Evolutionary conservation across 2,888 invertebrate genomes (phyloP).

Genomic region (Phyllotreta striolata): DNA sequence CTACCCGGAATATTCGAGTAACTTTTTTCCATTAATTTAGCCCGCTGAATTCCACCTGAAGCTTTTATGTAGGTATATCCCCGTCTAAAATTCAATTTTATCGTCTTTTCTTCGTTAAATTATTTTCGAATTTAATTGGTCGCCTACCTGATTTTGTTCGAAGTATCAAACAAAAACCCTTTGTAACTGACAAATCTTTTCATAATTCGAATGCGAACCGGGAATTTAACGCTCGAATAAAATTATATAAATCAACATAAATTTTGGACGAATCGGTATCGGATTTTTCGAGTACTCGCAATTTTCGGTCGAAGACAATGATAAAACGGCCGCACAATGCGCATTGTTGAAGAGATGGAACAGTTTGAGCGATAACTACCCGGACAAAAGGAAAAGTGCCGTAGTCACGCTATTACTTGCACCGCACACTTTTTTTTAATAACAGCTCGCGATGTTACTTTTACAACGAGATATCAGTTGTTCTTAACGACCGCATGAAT

Average conservation of each 20-base stretch:
- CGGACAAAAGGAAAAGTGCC: constrained; percentile 14
- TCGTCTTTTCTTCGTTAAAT: background rate
- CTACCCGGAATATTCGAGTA: too few species aligned
- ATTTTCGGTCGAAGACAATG: too few species aligned
- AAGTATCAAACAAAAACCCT: constrained; percentile 4
- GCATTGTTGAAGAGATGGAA: constrained; percentile 25
- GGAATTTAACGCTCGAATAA: too few species aligned
- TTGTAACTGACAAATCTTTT: background rate
- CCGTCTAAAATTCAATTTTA: background rate
- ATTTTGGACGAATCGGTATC: too few species aligned
- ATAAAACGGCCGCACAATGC: background rate
- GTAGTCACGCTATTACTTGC: constrained; percentile 20
- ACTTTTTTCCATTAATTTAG: too few species aligned
- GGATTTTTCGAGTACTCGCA: too few species aligned
- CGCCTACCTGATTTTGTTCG: background rate
- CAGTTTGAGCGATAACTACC: constrained; percentile 13
- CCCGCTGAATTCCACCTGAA: too few species aligned
- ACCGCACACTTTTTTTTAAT: constrained; percentile 16
- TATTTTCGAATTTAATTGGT: background rate
- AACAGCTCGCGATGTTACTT: constrained; percentile 2
- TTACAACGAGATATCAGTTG: constrained; percentile 2
- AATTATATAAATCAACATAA: too few species aligned
- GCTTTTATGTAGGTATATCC: too few species aligned
- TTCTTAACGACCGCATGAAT: too few species aligned
- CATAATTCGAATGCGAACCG: too few species aligned